phyloP scores from a whole-genome alignment of 2,888 invertebrate genomes.

The Chorisops tibialis region DNA sequence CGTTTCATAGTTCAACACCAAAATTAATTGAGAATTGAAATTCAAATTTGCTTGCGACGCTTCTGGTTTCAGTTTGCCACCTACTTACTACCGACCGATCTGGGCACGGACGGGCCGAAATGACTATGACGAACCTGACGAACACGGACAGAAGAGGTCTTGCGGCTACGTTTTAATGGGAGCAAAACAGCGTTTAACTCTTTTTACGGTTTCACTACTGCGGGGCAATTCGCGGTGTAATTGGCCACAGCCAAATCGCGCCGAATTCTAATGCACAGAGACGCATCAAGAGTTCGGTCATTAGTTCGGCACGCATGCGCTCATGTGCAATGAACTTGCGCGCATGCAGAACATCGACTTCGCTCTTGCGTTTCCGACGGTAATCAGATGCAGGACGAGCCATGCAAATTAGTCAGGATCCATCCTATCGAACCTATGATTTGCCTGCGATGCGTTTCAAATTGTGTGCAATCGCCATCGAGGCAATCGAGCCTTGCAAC shows the following conservation, averaged over 20 bases:
- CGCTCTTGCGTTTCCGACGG: not conserved
- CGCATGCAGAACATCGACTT: not conserved
- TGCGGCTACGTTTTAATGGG: conserved; percentile 4
- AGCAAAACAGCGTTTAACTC: conserved; percentile 13
- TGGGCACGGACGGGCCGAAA: too few species aligned
- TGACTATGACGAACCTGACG: too few species aligned
- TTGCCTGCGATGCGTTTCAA: conserved; percentile 22
- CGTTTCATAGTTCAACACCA: too few species aligned
- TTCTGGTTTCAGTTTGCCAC: too few species aligned
- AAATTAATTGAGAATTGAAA: too few species aligned
- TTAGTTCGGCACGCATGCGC: conserved; percentile 18
- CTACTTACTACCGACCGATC: too few species aligned
- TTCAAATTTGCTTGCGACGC: too few species aligned
- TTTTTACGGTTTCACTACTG: conserved; percentile 23
- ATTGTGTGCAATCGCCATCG: conserved; percentile 1
- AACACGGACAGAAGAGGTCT: too few species aligned
- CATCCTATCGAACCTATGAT: conserved; percentile 10
- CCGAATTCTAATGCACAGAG: not conserved
- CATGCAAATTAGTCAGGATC: conserved; percentile 18
- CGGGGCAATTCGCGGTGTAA: not conserved
- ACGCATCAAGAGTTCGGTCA: not conserved
- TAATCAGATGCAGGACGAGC: not conserved
- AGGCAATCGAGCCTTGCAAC: too few species aligned
- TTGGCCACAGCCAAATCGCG: not conserved
- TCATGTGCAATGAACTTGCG: not conserved